phyloP scores from a whole-genome alignment of 2,113 vertebrate genomes.

The Athene noctua region DNA sequence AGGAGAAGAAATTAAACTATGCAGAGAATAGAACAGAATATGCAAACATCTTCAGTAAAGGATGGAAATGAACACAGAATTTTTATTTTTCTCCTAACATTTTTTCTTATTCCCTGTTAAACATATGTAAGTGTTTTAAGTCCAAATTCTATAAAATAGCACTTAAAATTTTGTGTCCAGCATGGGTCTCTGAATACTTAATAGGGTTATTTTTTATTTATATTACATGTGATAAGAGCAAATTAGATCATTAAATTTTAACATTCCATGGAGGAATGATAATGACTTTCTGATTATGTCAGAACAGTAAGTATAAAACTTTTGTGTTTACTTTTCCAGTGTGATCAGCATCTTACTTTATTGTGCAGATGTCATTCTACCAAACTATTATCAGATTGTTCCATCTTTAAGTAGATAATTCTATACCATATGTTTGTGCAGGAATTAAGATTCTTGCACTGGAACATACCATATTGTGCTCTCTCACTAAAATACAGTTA shows the following conservation, averaged over 20 bases:
- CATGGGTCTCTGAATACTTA: conserved; percentile 39
- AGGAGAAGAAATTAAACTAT: not conserved
- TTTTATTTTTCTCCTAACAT: not conserved
- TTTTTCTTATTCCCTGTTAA: not conserved
- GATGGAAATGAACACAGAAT: not conserved
- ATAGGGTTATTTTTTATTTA: conserved; percentile 69
- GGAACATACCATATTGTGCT: conserved; percentile 12
- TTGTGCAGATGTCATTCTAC: conserved; percentile 60
- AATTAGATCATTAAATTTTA: conserved; percentile 72
- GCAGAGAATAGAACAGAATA: not conserved
- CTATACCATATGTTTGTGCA: conserved; percentile 54
- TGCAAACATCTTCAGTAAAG: not conserved
- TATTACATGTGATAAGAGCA: conserved; percentile 61
- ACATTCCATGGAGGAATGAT: conserved; percentile 55
- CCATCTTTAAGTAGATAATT: conserved; percentile 55
- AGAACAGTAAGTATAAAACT: conserved; percentile 48
- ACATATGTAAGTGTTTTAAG: not conserved
- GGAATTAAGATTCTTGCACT: conserved; percentile 49
- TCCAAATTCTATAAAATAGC: conserved; percentile 3
- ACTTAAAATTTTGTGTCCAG: conserved; percentile 38
- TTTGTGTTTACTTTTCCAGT: conserved; percentile 30
- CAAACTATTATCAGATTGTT: conserved; percentile 46
- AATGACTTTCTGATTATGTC: conserved; percentile 57
- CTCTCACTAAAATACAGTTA: conserved; percentile 45
- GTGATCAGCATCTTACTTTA: conserved; percentile 66